phyloP scores from a whole-genome alignment of 2,797 vertebrate species.

The Geotrypetes seraphini region DNA sequence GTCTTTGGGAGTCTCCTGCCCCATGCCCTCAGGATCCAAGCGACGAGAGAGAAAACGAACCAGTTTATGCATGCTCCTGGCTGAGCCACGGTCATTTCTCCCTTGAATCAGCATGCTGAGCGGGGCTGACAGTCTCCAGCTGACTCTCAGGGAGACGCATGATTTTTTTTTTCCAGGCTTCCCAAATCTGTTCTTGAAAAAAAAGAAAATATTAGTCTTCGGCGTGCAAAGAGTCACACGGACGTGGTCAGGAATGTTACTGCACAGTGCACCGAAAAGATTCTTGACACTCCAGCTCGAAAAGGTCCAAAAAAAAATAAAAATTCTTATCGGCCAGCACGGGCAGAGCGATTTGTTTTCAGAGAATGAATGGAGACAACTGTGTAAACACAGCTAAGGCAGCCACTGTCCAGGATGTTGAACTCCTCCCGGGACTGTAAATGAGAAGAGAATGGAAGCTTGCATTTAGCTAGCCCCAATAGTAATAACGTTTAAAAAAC shows the following conservation, averaged over 20 bases:
- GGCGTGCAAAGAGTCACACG: no score
- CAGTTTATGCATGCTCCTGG: slow-evolving; percentile 49
- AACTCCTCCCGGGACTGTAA: slow-evolving; percentile 34
- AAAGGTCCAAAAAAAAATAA: slow-evolving; percentile 30
- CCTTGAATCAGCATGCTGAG: slow-evolving; percentile 58
- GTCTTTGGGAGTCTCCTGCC: slow-evolving; percentile 58
- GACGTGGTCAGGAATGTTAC: slow-evolving; percentile 20
- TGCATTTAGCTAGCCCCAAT: slow-evolving; percentile 11
- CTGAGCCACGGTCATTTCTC: slow-evolving; percentile 63
- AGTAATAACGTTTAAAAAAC: no score
- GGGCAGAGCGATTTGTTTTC: slow-evolving; percentile 33
- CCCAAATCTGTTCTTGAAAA: slow-evolving; percentile 1
- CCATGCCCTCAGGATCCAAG: slow-evolving; percentile 47
- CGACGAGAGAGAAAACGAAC: slow-evolving; percentile 46
- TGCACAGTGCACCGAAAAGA: slow-evolving; percentile 22
- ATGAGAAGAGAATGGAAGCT: slow-evolving; percentile 12
- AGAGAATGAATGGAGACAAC: slow-evolving; percentile 55
- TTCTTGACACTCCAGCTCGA: slow-evolving; percentile 27
- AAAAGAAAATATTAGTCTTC: slow-evolving; percentile 1
- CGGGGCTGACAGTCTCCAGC: slow-evolving; percentile 27
- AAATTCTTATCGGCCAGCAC: slow-evolving; percentile 35
- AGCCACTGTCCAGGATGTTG: slow-evolving; percentile 37
- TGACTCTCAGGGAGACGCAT: slow-evolving; percentile 44
- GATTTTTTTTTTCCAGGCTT: slow-evolving; percentile 44
- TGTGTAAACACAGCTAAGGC: slow-evolving; percentile 41